Evolutionary conservation across 2,797 vertebrate species (phyloP).

Genomic region (Anguilla anguilla): DNA sequence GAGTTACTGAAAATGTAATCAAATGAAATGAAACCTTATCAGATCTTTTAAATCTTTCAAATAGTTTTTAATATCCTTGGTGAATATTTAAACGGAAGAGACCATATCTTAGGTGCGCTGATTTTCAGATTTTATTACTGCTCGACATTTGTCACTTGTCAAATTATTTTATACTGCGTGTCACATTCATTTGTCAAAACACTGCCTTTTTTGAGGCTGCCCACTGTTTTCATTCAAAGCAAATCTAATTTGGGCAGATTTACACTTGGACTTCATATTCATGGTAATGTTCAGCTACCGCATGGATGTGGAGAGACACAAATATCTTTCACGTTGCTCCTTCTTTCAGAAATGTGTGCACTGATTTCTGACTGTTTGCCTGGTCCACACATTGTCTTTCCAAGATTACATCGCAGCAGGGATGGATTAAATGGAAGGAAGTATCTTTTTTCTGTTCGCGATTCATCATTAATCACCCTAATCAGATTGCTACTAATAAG

Average conservation of each 20-base stretch:
- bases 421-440: conserved; percentile 17
- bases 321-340: conserved; percentile 63
- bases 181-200: conserved; percentile 84
- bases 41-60: conserved; percentile 78
- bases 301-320: conserved; percentile 60
- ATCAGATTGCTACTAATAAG: conserved; percentile 17
- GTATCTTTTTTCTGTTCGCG: not conserved
- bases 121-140: conserved; percentile 81
- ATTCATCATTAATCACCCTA: conserved; percentile 20
- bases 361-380: conserved; percentile 49
- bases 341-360: conserved; percentile 53
- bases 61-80: conserved; percentile 81
- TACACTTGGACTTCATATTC: conserved; percentile 74
- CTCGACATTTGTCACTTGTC: conserved; percentile 85
- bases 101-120: conserved; percentile 81
- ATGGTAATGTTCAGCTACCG: conserved; percentile 71
- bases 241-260: conserved; percentile 74
- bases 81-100: conserved; percentile 84
- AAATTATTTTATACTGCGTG: conserved; percentile 80
- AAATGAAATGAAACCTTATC: conserved; percentile 72
- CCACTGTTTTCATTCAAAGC: conserved; percentile 61
- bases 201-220: conserved; percentile 69
- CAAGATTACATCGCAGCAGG: conserved; percentile 9
- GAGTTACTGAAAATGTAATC: conserved; percentile 65
- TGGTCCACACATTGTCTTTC: conserved; percentile 1